Conservation (phyloP, 2,113 vertebrate species). For the Verasper variegatus region DNA sequence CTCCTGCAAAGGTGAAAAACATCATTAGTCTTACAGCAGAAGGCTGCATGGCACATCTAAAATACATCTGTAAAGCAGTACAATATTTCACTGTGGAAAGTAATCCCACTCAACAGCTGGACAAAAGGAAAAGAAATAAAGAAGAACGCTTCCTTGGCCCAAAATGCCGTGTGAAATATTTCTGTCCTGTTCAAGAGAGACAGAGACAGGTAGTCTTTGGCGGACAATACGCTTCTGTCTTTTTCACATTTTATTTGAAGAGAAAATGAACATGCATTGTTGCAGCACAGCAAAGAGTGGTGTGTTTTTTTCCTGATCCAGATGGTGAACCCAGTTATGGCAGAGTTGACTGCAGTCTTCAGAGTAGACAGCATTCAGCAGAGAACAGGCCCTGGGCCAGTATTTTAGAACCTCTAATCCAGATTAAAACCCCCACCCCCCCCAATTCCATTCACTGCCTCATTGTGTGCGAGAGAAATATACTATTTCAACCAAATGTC, state of each 20-base stretch:
- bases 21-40: slow-evolving; percentile 63
- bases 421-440: slow-evolving; percentile 72
- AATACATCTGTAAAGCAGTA: slow-evolving; percentile 58
- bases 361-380: slow-evolving; percentile 56
- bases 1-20: slow-evolving; percentile 67
- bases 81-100: slow-evolving; percentile 58
- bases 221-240: slow-evolving; percentile 41
- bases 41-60: slow-evolving; percentile 53
- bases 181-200: slow-evolving; percentile 34
- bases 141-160: not conserved
- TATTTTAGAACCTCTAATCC: slow-evolving; percentile 77
- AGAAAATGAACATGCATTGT: slow-evolving; percentile 47
- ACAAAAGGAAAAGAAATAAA: slow-evolving; percentile 18
- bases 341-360: slow-evolving; percentile 56
- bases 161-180: slow-evolving; percentile 49
- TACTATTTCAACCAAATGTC: slow-evolving; percentile 77
- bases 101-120: slow-evolving; percentile 54
- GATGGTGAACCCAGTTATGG: slow-evolving; percentile 61
- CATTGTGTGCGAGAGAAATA: slow-evolving; percentile 66
- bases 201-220: slow-evolving; percentile 21
- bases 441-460: slow-evolving; percentile 60
- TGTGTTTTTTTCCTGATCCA: slow-evolving; percentile 41
- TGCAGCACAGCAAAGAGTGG: slow-evolving; percentile 31
- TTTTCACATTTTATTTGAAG: slow-evolving; percentile 60
- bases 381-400: slow-evolving; percentile 69